Conservation (phyloP, 2,888 invertebrate species). For the Leptinotarsa rubiginosa region DNA sequence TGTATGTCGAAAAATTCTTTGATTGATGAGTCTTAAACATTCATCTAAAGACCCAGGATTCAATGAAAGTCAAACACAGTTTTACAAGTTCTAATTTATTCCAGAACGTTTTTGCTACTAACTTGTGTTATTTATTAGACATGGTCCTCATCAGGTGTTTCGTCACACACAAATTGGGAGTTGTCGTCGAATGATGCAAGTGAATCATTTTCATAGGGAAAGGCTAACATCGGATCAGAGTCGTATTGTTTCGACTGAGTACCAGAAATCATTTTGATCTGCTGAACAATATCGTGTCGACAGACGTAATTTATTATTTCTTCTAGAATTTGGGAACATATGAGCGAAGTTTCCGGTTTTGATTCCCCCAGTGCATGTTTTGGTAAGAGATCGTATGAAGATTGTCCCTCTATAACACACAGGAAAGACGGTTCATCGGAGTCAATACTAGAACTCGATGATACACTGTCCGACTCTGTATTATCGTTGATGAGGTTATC, state of each 20-base stretch:
- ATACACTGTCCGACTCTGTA: background rate
- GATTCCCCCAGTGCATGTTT: background rate
- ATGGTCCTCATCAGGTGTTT: background rate
- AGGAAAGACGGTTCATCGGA: conserved; percentile 5
- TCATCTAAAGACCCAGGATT: too few species aligned
- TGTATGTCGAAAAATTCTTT: too few species aligned
- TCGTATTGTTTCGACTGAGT: background rate
- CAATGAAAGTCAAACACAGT: too few species aligned
- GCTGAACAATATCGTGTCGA: conserved; percentile 9
- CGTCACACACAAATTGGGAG: background rate
- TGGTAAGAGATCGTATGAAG: background rate
- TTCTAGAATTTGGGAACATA: background rate
- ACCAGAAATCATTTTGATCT: conserved; percentile 10
- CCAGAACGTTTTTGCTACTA: too few species aligned
- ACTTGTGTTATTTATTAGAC: too few species aligned
- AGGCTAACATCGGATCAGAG: conserved; percentile 15
- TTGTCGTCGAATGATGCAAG: background rate
- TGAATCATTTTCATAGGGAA: conserved; percentile 1
- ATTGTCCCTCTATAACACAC: background rate
- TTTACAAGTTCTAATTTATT: too few species aligned
- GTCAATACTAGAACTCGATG: background rate
- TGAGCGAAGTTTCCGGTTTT: background rate
- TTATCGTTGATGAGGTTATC: background rate
- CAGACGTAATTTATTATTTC: background rate
- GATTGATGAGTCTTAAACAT: too few species aligned